Evolutionary conservation across 2,113 vertebrate genomes (phyloP).

Genomic region (Marcusenius ussheri): DNA sequence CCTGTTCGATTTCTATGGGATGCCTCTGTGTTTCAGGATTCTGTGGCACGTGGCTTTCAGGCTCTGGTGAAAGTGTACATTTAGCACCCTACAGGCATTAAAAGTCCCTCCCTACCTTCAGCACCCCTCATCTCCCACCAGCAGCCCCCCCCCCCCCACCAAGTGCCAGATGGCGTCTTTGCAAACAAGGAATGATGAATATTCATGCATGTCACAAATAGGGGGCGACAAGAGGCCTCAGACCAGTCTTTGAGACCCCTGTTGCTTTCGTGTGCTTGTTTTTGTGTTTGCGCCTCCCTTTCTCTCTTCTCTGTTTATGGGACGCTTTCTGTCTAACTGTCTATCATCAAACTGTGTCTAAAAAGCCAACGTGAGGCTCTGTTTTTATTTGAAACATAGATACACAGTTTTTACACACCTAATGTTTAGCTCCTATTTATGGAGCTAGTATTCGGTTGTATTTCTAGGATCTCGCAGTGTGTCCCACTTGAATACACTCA

Average conservation of each 20-base stretch:
- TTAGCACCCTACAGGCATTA: constrained; percentile 21
- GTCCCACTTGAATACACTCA: background rate
- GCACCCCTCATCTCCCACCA: background rate
- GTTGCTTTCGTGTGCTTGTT: constrained; percentile 1
- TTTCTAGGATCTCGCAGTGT: background rate
- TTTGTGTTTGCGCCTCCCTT: background rate
- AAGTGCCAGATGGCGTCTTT: constrained; percentile 61
- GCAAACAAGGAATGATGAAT: constrained; percentile 55
- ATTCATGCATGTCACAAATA: constrained; percentile 51
- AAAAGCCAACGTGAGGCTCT: background rate
- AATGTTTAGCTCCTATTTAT: background rate
- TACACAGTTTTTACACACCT: background rate
- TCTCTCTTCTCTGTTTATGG: constrained; percentile 24
- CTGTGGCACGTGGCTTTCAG: background rate
- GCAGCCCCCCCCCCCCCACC: constrained; percentile 30
- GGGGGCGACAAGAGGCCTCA: background rate
- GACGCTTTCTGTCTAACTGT: background rate
- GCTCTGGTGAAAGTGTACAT: constrained; percentile 3
- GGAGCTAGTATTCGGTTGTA: background rate
- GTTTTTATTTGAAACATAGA: background rate
- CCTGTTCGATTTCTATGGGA: background rate
- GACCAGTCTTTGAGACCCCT: background rate
- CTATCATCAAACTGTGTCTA: background rate
- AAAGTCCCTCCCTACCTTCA: constrained; percentile 32
- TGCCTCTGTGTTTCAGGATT: background rate